phyloP scores from a whole-genome alignment of 1,140 invertebrate species.

The Ooceraea biroi region DNA sequence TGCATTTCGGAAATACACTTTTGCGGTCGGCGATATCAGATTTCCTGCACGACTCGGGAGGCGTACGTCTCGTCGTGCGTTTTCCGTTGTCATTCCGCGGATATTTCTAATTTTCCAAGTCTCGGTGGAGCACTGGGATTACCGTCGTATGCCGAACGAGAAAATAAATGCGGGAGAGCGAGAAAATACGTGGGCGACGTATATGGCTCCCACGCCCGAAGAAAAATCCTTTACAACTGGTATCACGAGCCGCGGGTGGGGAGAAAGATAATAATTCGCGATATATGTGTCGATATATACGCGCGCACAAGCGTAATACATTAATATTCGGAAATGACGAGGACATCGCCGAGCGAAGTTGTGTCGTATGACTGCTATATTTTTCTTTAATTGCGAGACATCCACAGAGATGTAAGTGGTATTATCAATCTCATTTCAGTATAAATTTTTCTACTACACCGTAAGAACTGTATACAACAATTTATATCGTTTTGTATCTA shows the following conservation, averaged over 20 bases:
- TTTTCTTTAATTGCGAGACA: constrained; percentile 14
- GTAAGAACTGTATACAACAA: neutral
- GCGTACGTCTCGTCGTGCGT: neutral
- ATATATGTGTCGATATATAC: constrained; percentile 11
- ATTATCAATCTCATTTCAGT: constrained; percentile 3
- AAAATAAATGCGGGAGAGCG: constrained; percentile 19
- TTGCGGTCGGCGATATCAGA: constrained; percentile 37
- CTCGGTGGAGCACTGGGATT: constrained; percentile 11
- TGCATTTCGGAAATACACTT: constrained; percentile 22
- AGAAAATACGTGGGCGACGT: neutral
- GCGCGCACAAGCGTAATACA: neutral
- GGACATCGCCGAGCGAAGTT: neutral
- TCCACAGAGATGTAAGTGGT: neutral
- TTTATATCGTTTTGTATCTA: constrained; percentile 1
- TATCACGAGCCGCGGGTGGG: neutral
- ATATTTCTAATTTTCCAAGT: constrained; percentile 45
- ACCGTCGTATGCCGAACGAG: neutral
- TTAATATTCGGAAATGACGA: constrained; percentile 42
- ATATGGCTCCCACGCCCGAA: constrained; percentile 21
- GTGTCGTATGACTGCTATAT: neutral
- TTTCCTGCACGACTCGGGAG: constrained; percentile 13
- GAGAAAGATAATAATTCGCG: constrained; percentile 47
- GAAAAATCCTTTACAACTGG: constrained; percentile 40
- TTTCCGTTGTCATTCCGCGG: neutral
- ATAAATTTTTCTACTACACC: neutral